These are phyloP conservation scores for Germaria angustata DNA, from an alignment of 2,888 invertebrate genomes.

Conservation along the genomic window DNA sequence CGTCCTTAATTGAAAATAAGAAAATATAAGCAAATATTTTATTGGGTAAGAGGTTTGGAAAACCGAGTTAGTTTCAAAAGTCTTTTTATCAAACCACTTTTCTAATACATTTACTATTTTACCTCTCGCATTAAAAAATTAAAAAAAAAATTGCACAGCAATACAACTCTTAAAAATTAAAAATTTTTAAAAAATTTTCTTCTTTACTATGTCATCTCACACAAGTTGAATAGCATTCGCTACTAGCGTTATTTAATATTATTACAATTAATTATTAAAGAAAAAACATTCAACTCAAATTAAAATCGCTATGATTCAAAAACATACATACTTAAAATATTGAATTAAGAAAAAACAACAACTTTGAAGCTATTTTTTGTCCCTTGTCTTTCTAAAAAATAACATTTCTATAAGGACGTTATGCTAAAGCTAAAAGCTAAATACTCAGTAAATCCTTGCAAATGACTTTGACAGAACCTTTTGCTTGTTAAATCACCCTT, in stretches of 20 bases:
- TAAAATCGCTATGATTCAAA: too few species aligned
- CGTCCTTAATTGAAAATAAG: too few species aligned
- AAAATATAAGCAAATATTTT: too few species aligned
- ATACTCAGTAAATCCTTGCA: constrained; percentile 34
- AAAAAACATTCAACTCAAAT: background rate
- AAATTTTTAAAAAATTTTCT: too few species aligned
- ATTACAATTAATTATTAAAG: background rate
- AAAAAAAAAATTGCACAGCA: too few species aligned
- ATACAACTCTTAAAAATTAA: too few species aligned
- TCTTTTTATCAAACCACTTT: too few species aligned
- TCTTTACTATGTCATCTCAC: background rate
- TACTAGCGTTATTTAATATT: background rate
- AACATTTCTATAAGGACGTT: background rate
- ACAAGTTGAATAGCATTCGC: background rate
- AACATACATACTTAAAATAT: too few species aligned
- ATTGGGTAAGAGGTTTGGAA: too few species aligned
- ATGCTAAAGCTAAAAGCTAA: background rate
- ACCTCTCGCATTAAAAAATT: too few species aligned
- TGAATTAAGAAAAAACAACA: background rate
- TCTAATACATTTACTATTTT: too few species aligned
- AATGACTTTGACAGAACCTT: constrained; percentile 47
- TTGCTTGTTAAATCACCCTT: constrained; percentile 40
- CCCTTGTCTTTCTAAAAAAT: background rate
- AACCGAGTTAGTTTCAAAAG: too few species aligned
- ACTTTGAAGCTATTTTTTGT: background rate